These are phyloP conservation scores for Chondrosia reniformis DNA, from an alignment of 37 sponge, comb jelly and placozoan genomes.

Conservation along the genomic window DNA sequence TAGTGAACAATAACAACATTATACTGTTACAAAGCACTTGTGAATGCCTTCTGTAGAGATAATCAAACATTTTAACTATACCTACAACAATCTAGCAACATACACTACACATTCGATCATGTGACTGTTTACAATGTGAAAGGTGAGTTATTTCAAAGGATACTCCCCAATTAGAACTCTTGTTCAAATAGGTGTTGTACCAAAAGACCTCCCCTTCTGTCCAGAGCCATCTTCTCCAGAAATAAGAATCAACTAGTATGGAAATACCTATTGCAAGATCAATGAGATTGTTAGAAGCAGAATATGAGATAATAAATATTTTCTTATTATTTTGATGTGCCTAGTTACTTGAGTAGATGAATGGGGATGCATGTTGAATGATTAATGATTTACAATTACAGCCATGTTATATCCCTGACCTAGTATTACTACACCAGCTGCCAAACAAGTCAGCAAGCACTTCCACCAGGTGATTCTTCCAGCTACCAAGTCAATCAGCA, in stretches of 20 bases:
- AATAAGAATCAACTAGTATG: constrained; percentile 77
- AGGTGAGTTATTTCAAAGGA: too few species aligned
- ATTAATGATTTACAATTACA: neutral
- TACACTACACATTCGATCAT: neutral
- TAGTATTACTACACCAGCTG: constrained; percentile 55
- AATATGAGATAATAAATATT: too few species aligned
- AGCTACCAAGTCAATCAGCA: constrained; percentile 56
- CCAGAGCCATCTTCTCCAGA: constrained; percentile 96
- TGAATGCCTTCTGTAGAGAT: too few species aligned
- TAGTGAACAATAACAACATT: too few species aligned
- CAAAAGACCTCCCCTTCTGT: constrained; percentile 97
- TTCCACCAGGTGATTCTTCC: constrained; percentile 24
- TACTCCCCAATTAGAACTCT: constrained; percentile 98
- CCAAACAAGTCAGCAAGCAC: constrained; percentile 24
- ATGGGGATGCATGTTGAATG: neutral
- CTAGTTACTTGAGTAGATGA: neutral
- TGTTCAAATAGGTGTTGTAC: constrained; percentile 92
- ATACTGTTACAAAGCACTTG: too few species aligned
- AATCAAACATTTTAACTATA: too few species aligned
- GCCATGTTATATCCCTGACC: constrained; percentile 26
- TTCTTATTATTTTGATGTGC: too few species aligned
- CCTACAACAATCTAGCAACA: too few species aligned
- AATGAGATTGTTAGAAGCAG: too few species aligned
- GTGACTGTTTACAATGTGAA: neutral
- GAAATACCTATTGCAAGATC: constrained; percentile 76